Conservation (phyloP, 1,140 invertebrate species). For the Euwallacea similis region DNA sequence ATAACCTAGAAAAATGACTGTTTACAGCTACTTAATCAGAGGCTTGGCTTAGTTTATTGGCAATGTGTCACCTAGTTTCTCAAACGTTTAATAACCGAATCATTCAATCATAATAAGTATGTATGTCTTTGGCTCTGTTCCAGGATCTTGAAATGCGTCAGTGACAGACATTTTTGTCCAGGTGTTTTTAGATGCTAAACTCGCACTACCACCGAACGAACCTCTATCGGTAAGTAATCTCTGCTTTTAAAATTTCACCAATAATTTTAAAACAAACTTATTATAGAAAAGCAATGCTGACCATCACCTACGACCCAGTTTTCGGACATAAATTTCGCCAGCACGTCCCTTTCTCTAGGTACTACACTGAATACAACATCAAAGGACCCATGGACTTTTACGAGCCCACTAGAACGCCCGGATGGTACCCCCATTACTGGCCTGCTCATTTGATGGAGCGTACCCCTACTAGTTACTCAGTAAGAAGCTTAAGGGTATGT, state of each 20-base stretch:
- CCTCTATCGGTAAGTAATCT: slow-evolving; percentile 22
- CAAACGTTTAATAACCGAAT: too few species aligned
- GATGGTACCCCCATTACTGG: slow-evolving; percentile 34
- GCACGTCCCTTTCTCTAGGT: slow-evolving; percentile 30
- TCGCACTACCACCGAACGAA: slow-evolving; percentile 17
- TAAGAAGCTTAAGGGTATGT: slow-evolving; percentile 37
- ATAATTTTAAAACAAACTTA: too few species aligned
- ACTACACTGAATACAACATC: slow-evolving; percentile 37
- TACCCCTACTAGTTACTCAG: slow-evolving; percentile 18
- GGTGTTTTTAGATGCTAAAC: neutral
- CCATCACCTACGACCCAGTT: slow-evolving; percentile 31
- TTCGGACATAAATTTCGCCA: slow-evolving; percentile 34
- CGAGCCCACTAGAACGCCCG: slow-evolving; percentile 20
- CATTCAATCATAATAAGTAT: slow-evolving; percentile 4
- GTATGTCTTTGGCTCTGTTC: slow-evolving; percentile 10
- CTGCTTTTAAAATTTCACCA: neutral
- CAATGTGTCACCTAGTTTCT: too few species aligned
- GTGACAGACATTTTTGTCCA: slow-evolving; percentile 15
- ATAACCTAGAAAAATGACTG: too few species aligned
- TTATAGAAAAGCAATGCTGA: slow-evolving; percentile 20
- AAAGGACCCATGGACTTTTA: slow-evolving; percentile 33
- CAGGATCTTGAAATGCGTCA: slow-evolving; percentile 1
- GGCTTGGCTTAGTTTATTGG: too few species aligned
- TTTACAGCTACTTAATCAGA: too few species aligned
- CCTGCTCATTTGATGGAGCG: slow-evolving; percentile 26